These are phyloP conservation scores for Hydrozoanthus tunicans DNA, from an alignment of 64 coral and sea anemone species.

Conservation along the genomic window DNA sequence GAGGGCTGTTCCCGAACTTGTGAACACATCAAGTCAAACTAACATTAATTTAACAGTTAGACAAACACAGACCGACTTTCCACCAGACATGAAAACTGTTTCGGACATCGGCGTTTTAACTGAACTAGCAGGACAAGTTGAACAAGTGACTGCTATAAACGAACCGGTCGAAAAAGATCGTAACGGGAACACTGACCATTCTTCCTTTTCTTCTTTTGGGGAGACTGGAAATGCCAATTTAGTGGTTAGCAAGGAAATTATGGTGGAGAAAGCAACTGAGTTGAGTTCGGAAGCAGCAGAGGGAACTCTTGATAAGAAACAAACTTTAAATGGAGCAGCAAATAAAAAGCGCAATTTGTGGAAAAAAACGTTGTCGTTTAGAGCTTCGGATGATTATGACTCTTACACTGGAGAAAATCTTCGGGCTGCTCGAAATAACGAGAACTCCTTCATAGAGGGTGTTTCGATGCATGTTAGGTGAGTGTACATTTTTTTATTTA, in stretches of 20 bases:
- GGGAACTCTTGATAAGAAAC: conserved; percentile 3
- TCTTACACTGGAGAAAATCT: conserved; percentile 56
- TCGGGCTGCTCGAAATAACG: conserved; percentile 1
- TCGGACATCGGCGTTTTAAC: conserved; percentile 36
- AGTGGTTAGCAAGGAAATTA: neutral
- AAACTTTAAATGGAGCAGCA: conserved; percentile 14
- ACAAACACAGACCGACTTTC: conserved; percentile 45
- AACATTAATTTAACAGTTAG: neutral
- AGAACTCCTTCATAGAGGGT: conserved; percentile 91
- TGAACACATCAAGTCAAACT: conserved; percentile 32
- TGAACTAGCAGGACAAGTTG: neutral
- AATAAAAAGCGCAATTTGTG: conserved; percentile 65
- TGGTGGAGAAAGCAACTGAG: neutral
- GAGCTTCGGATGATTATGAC: conserved; percentile 66
- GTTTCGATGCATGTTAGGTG: conserved; percentile 80
- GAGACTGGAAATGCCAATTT: neutral
- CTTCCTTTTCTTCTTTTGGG: conserved; percentile 7
- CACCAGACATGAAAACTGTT: neutral
- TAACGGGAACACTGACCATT: neutral
- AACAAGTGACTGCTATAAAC: neutral
- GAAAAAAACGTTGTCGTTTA: conserved; percentile 82
- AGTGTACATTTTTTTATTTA: neutral
- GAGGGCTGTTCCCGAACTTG: neutral
- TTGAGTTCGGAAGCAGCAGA: conserved; percentile 24
- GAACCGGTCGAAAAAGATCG: neutral